phyloP scores from a whole-genome alignment of 2,888 invertebrate genomes.

The Drosophila koepferae region DNA sequence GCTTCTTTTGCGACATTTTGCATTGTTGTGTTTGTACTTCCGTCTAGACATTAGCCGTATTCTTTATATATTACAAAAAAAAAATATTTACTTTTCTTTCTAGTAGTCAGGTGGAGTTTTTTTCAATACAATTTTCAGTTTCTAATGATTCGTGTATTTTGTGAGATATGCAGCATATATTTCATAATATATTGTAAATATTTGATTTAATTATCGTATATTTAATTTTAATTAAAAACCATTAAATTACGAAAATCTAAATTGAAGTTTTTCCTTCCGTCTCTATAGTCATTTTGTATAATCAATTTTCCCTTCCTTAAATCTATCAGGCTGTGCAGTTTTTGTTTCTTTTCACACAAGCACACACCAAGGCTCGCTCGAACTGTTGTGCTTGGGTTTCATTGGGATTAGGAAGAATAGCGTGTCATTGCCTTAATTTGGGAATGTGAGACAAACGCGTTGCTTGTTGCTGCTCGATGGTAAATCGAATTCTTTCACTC shows the following conservation, averaged over 20 bases:
- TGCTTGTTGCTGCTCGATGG: conserved; percentile 29
- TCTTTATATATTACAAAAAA: background rate
- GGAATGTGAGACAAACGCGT: conserved; percentile 28
- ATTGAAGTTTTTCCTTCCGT: no score
- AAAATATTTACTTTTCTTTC: conserved; percentile 2
- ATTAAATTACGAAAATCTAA: no score
- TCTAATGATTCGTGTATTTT: conserved; percentile 16
- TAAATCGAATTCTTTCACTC: conserved; percentile 26
- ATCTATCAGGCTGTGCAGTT: background rate
- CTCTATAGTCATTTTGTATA: no score
- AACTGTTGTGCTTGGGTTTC: conserved; percentile 8
- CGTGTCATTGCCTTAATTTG: conserved; percentile 45
- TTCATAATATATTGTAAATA: no score
- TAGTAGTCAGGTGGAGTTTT: no score
- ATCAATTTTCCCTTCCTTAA: background rate
- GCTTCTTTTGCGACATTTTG: conserved; percentile 25
- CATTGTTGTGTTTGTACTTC: conserved; percentile 34
- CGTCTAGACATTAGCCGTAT: conserved; percentile 60
- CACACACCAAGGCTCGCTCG: background rate
- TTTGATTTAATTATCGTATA: no score
- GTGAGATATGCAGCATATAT: background rate
- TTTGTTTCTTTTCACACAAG: background rate
- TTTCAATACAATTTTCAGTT: conserved; percentile 24
- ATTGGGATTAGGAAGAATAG: conserved; percentile 29
- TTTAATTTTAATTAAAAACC: no score